Conservation (phyloP, 2,113 vertebrate species). For the Oceanodroma tethys region DNA sequence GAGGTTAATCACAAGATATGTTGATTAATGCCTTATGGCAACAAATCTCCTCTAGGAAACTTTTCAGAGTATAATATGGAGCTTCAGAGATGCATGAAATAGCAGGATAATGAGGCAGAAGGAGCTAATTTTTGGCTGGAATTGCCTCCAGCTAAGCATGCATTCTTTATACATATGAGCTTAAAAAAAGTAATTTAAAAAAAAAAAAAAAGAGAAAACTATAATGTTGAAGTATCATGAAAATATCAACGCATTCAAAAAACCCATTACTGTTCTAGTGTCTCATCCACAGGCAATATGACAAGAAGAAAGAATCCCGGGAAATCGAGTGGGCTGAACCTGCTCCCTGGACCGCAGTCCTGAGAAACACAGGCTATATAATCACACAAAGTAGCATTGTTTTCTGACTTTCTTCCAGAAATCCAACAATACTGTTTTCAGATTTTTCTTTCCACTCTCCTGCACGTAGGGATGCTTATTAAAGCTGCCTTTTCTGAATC, state of each 20-base stretch:
- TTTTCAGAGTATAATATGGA: constrained; percentile 9
- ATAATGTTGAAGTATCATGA: background rate
- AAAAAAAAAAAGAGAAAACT: background rate
- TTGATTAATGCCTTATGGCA: constrained; percentile 48
- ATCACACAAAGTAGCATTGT: background rate
- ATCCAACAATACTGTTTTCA: background rate
- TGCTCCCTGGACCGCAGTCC: background rate
- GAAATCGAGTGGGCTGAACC: background rate
- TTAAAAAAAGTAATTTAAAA: background rate
- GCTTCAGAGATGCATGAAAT: constrained; percentile 50
- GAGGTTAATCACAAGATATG: constrained; percentile 48
- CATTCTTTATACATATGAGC: background rate
- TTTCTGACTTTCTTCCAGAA: background rate
- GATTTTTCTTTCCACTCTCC: background rate
- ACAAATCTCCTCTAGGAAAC: constrained; percentile 31
- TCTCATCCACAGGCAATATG: background rate
- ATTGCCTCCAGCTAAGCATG: constrained; percentile 37
- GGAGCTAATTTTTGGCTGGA: constrained; percentile 50
- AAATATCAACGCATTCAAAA: background rate
- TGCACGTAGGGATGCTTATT: background rate
- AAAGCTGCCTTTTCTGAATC: background rate
- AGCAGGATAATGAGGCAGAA: constrained; percentile 51
- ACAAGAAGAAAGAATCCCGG: background rate
- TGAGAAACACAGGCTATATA: background rate
- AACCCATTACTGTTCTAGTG: background rate